Percentiles rank a stretch among this genome's conserved stretches.
Conservation (phyloP, 2,797 vertebrate genomes). For the Danionella dracula region DNA sequence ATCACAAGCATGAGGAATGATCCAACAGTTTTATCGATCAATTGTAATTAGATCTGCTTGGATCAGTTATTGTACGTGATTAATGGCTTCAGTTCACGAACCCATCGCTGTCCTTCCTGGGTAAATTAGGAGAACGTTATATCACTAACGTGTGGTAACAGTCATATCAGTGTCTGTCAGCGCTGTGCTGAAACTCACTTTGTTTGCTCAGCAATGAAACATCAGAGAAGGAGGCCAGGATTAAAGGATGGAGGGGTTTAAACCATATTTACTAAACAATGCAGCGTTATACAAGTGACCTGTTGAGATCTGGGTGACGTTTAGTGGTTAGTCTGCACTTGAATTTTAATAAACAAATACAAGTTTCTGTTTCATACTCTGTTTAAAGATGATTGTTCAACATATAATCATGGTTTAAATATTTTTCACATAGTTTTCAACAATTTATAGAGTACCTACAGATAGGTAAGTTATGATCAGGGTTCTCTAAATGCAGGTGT, state of each 20-base stretch:
- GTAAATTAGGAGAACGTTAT: slow-evolving; percentile 3
- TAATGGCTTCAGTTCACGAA: background rate
- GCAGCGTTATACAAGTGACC: slow-evolving; percentile 8
- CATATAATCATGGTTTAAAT: too few species aligned
- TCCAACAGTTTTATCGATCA: background rate
- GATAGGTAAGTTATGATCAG: too few species aligned
- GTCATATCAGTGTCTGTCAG: background rate
- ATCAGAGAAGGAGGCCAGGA: background rate
- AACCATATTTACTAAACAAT: background rate
- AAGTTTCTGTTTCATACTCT: too few species aligned
- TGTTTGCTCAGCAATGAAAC: background rate
- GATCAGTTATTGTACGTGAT: background rate
- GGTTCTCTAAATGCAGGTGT: too few species aligned
- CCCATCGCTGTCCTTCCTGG: slow-evolving; percentile 10
- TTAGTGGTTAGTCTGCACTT: too few species aligned
- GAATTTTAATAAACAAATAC: too few species aligned
- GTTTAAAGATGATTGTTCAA: too few species aligned
- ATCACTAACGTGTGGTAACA: background rate
- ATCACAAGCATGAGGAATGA: slow-evolving; percentile 62
- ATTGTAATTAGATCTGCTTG: background rate
- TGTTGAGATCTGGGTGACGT: background rate
- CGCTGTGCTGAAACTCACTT: slow-evolving; percentile 11
- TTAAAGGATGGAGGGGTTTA: background rate
- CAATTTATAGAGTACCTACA: too few species aligned
- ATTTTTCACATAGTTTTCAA: too few species aligned